Evolutionary conservation across 1,140 invertebrate species (phyloP).

Genomic region (Phymorhynchus buccinoides): DNA sequence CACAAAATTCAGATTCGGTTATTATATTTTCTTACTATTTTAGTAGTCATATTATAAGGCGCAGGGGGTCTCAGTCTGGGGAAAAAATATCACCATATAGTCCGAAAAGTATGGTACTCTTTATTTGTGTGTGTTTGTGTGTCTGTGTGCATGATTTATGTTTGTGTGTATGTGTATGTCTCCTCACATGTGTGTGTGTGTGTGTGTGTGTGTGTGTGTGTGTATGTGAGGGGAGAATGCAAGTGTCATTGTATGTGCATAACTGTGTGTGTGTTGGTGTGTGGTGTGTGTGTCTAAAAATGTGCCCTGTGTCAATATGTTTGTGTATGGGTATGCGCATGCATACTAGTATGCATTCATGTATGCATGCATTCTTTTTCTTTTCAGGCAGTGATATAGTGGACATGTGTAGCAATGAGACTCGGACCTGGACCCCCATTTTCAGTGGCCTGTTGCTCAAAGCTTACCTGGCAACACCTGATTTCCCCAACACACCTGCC

Average conservation of each 20-base stretch:
- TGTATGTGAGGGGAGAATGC: not conserved
- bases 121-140: not conserved
- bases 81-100: no score
- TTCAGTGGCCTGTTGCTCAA: not conserved
- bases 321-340: no score
- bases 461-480: conserved; percentile 9
- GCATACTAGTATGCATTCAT: not conserved
- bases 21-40: no score
- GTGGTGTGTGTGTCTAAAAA: not conserved
- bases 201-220: not conserved
- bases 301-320: not conserved
- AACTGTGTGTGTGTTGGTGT: not conserved
- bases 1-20: no score
- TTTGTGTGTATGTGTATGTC: not conserved
- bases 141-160: not conserved
- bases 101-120: no score
- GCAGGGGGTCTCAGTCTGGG: no score
- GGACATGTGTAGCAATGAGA: conserved; percentile 17
- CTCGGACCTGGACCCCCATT: conserved; percentile 4
- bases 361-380: not conserved
- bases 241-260: not conserved
- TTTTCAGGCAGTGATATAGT: not conserved
- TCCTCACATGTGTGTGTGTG: not conserved
- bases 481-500: conserved; percentile 9
- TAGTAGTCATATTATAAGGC: no score